Conservation (phyloP, 1,140 invertebrate species). For the Dendroctonus valens region DNA sequence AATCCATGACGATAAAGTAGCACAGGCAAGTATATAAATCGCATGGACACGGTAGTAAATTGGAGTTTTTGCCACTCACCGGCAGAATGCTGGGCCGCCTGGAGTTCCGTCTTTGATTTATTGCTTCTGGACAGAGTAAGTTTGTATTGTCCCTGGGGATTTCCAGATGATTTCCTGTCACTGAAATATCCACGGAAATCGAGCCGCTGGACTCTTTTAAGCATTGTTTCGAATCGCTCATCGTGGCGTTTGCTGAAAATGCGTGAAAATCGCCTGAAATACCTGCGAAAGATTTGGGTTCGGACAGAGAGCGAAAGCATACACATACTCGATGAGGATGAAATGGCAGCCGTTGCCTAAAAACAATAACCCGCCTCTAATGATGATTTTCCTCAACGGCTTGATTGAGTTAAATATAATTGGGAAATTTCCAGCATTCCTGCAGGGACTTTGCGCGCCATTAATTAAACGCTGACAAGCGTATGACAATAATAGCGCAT, state of each 20-base stretch:
- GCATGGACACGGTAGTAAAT: no score
- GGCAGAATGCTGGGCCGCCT: constrained; percentile 81
- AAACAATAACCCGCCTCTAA: background rate
- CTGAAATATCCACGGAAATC: constrained; percentile 57
- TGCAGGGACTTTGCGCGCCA: no score
- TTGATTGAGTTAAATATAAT: background rate
- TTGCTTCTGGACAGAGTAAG: constrained; percentile 74
- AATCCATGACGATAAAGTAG: no score
- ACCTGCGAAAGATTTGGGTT: background rate
- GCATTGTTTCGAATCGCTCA: constrained; percentile 60
- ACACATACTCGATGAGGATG: background rate
- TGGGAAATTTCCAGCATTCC: background rate
- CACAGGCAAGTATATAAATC: no score
- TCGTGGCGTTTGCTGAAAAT: constrained; percentile 46
- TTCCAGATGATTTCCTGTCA: constrained; percentile 74
- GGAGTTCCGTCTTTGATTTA: constrained; percentile 76
- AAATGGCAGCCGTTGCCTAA: background rate
- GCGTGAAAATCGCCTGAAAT: background rate
- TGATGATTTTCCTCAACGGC: no score
- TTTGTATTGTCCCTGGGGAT: constrained; percentile 78
- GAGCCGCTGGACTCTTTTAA: constrained; percentile 63
- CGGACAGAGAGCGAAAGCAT: no score
- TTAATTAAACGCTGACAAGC: no score
- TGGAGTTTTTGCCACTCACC: constrained; percentile 51
- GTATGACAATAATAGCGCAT: no score